Conservation (phyloP, 1,140 invertebrate genomes). For the Bradynema listronoti region DNA sequence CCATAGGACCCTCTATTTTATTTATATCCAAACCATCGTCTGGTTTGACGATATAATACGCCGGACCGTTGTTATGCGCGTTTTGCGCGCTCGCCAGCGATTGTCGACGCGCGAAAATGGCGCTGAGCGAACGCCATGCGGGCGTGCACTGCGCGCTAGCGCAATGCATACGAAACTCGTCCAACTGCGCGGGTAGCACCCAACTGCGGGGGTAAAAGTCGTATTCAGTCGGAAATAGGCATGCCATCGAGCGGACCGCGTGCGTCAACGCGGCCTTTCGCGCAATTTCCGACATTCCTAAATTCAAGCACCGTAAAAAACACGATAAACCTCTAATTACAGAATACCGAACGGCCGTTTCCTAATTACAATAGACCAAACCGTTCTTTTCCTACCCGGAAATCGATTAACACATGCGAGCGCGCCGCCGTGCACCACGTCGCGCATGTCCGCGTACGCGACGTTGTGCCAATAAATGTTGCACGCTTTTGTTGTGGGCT, state of each 20-base stretch:
- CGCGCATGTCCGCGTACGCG: conserved; percentile 58
- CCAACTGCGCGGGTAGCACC: conserved; percentile 61
- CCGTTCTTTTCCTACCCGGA: conserved; percentile 34
- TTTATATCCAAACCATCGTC: conserved; percentile 52
- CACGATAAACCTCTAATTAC: no score
- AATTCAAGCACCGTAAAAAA: neutral
- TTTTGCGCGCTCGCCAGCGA: conserved; percentile 44
- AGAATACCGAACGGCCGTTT: no score
- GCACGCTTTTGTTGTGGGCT: conserved; percentile 50
- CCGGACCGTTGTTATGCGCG: no score
- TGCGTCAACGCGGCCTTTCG: conserved; percentile 61
- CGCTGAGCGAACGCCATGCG: no score
- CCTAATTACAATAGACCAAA: neutral
- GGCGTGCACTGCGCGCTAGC: no score
- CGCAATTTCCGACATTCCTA: conserved; percentile 44
- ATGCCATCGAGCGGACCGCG: conserved; percentile 60
- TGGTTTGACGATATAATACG: conserved; percentile 62
- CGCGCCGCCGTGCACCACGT: conserved; percentile 48
- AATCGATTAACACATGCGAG: conserved; percentile 60
- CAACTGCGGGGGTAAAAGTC: conserved; percentile 62
- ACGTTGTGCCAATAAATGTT: conserved; percentile 61
- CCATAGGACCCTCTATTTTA: conserved; percentile 12
- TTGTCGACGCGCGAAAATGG: no score
- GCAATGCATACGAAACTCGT: conserved; percentile 56
- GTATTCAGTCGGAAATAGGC: conserved; percentile 61